A percentile compares a stretch with the other conserved stretches of the same genome.
phyloP scores from a whole-genome alignment of 2,888 invertebrate genomes.

The Prenolepis imparis region DNA sequence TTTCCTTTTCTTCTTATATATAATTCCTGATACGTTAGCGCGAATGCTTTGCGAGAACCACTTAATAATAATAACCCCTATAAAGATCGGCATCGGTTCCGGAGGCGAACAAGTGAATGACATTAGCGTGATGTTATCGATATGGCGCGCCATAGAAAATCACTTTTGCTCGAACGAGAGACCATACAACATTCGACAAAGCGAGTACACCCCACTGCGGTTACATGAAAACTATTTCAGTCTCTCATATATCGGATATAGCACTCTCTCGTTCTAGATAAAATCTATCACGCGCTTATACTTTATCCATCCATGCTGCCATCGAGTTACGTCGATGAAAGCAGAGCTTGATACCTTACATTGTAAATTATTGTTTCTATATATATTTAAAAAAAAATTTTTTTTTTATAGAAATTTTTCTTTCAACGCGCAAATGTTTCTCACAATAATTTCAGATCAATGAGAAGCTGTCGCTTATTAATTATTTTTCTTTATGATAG shows the following conservation, averaged over 20 bases:
- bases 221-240: slow-evolving; percentile 80
- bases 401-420: neutral
- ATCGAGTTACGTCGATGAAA: slow-evolving; percentile 20
- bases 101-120: slow-evolving; percentile 83
- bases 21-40: slow-evolving; percentile 50
- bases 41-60: slow-evolving; percentile 42
- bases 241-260: slow-evolving; percentile 51
- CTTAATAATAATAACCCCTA: slow-evolving; percentile 73
- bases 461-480: neutral
- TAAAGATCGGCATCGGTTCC: slow-evolving; percentile 81
- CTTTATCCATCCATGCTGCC: slow-evolving; percentile 7
- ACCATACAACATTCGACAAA: slow-evolving; percentile 73
- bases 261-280: slow-evolving; percentile 16
- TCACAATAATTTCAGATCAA: neutral
- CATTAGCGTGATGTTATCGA: slow-evolving; percentile 84
- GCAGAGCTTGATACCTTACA: neutral
- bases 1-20: slow-evolving; percentile 15
- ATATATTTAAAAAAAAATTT: neutral
- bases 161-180: slow-evolving; percentile 79
- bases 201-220: slow-evolving; percentile 71
- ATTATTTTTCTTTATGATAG: neutral
- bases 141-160: slow-evolving; percentile 81
- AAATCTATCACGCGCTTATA: neutral
- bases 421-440: neutral
- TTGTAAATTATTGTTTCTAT: neutral